phyloP scores from a whole-genome alignment of 2,888 invertebrate species.

The Trichopria drosophilae region DNA sequence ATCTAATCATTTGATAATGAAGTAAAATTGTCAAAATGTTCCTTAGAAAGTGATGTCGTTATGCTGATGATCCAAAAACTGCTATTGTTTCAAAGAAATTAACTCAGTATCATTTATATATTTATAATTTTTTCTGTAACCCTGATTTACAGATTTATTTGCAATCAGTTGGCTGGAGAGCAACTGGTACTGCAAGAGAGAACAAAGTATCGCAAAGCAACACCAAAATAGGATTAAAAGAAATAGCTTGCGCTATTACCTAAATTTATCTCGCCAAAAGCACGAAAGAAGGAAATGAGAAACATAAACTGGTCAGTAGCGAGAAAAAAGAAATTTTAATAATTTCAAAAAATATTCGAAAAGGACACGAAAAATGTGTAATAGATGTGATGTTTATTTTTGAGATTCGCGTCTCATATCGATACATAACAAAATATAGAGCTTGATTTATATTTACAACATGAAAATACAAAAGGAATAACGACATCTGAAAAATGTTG shows the following conservation, averaged over 20 bases:
- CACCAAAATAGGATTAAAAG: background rate
- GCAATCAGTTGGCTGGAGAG: slow-evolving; percentile 23
- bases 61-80: no score
- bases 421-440: slow-evolving; percentile 7
- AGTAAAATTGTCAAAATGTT: slow-evolving; percentile 19
- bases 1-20: slow-evolving; percentile 13
- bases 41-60: slow-evolving; percentile 24
- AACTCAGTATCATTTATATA: slow-evolving; percentile 22
- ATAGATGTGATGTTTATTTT: slow-evolving; percentile 1
- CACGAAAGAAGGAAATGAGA: background rate
- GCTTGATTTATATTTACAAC: no score
- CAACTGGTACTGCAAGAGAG: slow-evolving; percentile 24
- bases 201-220: slow-evolving; percentile 7
- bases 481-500: no score
- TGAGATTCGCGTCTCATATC: slow-evolving; percentile 3
- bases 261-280: background rate
- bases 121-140: slow-evolving; percentile 26
- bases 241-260: background rate
- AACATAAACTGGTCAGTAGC: no score
- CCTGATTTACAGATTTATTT: slow-evolving; percentile 28
- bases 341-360: background rate
- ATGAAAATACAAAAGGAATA: slow-evolving; percentile 7
- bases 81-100: slow-evolving; percentile 20
- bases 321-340: background rate
- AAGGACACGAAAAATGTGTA: background rate